A percentile compares a stretch with the other conserved stretches of the same genome.
Evolutionary conservation across 2,888 invertebrate species (phyloP).

Genomic region (Dryococelus australis): DNA sequence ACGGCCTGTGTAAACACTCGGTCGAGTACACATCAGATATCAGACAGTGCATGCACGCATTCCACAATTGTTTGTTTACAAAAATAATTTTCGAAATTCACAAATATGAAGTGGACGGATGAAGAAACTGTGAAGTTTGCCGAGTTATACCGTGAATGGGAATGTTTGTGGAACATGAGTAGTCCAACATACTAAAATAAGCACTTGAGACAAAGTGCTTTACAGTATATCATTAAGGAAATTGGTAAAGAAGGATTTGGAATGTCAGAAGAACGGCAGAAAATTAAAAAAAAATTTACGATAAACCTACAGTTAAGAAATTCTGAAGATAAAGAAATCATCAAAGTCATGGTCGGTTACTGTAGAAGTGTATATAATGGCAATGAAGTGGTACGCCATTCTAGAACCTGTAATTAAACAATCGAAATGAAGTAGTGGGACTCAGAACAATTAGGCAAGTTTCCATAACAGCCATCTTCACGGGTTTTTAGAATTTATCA

Average conservation of each 20-base stretch:
- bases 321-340: constrained; percentile 6
- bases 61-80: not conserved
- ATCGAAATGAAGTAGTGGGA: not conserved
- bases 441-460: not conserved
- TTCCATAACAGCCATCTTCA: too few species aligned
- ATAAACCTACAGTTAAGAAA: not conserved
- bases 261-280: constrained; percentile 5
- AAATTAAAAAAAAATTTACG: constrained; percentile 17
- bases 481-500: too few species aligned
- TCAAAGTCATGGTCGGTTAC: not conserved
- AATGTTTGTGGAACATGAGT: too few species aligned
- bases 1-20: not conserved
- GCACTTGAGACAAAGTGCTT: too few species aligned
- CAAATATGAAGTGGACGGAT: too few species aligned
- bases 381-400: constrained; percentile 25
- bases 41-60: not conserved
- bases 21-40: constrained; percentile 7
- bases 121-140: too few species aligned
- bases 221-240: too few species aligned
- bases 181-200: too few species aligned
- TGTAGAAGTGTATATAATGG: not conserved
- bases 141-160: too few species aligned
- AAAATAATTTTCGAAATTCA: too few species aligned
- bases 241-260: too few species aligned
- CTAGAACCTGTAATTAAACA: not conserved